A percentile compares a stretch with the other conserved stretches of the same genome.
Conservation (phyloP, 64 coral and sea anemone species). For the Cladopsammia gracilis region DNA sequence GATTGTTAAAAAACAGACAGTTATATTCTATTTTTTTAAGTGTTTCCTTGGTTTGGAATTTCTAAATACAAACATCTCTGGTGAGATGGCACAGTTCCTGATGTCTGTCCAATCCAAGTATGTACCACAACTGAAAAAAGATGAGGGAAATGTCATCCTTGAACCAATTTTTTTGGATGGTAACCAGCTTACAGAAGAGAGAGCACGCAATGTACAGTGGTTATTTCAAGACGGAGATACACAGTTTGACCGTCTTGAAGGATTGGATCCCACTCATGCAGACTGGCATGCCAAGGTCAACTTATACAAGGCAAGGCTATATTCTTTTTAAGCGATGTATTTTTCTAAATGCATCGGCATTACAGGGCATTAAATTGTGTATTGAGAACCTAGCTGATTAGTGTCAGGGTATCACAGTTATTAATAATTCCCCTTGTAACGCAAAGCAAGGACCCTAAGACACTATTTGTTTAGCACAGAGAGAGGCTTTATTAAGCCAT, state of each 20-base stretch:
- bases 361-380: too few relatives aligned
- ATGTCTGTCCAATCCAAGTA: constrained; percentile 1
- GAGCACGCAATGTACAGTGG: constrained; percentile 25
- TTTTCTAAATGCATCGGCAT: too few relatives aligned
- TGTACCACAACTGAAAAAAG: not conserved
- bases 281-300: constrained; percentile 63
- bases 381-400: too few relatives aligned
- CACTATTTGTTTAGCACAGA: too few relatives aligned
- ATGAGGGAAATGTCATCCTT: not conserved
- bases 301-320: not conserved
- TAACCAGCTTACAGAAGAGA: constrained; percentile 45
- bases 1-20: too few relatives aligned
- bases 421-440: too few relatives aligned
- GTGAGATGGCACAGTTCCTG: constrained; percentile 47
- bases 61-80: constrained; percentile 35
- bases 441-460: too few relatives aligned
- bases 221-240: constrained; percentile 24
- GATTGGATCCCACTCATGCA: not conserved
- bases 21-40: too few relatives aligned
- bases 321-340: not conserved
- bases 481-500: too few relatives aligned
- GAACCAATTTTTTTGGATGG: constrained; percentile 32
- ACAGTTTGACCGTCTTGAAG: constrained; percentile 5
- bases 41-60: constrained; percentile 56
- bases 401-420: too few relatives aligned